A percentile compares a stretch with the other conserved stretches of the same genome.
These are phyloP conservation scores for Cylloceria caligata DNA, from an alignment of 2,888 invertebrate species.

Conservation along the genomic window DNA sequence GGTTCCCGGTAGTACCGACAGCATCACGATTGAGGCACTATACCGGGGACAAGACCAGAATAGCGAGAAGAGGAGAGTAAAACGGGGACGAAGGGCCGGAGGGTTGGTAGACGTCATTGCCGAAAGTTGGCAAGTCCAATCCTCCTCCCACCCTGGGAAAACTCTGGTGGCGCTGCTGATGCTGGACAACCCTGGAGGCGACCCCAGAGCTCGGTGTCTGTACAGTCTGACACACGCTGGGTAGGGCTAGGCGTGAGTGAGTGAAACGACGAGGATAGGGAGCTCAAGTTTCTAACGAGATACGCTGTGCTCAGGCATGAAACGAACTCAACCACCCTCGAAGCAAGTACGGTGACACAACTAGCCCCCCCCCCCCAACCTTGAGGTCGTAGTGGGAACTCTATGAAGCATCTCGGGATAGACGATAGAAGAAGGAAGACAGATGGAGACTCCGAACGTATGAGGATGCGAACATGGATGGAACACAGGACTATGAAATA, in stretches of 20 bases:
- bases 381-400: slow-evolving; percentile 18
- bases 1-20: slow-evolving; percentile 39
- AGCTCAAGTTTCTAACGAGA: slow-evolving; percentile 82
- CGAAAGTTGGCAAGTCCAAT: slow-evolving; percentile 68
- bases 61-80: slow-evolving; percentile 24
- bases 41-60: slow-evolving; percentile 50
- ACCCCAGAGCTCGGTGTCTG: slow-evolving; percentile 36
- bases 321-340: slow-evolving; percentile 78
- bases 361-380: slow-evolving; percentile 4
- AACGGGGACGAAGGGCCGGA: slow-evolving; percentile 56
- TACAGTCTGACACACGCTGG: slow-evolving; percentile 22
- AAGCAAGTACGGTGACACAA: slow-evolving; percentile 68
- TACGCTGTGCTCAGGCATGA: slow-evolving; percentile 77
- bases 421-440: slow-evolving; percentile 11
- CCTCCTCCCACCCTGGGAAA: slow-evolving; percentile 33
- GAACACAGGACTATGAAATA: slow-evolving; percentile 75
- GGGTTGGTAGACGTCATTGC: slow-evolving; percentile 56
- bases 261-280: slow-evolving; percentile 48
- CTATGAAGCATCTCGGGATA: slow-evolving; percentile 25
- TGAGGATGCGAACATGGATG: slow-evolving; percentile 49
- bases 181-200: slow-evolving; percentile 47
- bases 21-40: slow-evolving; percentile 42
- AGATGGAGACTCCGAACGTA: slow-evolving; percentile 12
- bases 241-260: slow-evolving; percentile 14
- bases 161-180: slow-evolving; percentile 44